phyloP scores from a whole-genome alignment of 2,113 vertebrate species.

The Myiopsitta monachus region DNA sequence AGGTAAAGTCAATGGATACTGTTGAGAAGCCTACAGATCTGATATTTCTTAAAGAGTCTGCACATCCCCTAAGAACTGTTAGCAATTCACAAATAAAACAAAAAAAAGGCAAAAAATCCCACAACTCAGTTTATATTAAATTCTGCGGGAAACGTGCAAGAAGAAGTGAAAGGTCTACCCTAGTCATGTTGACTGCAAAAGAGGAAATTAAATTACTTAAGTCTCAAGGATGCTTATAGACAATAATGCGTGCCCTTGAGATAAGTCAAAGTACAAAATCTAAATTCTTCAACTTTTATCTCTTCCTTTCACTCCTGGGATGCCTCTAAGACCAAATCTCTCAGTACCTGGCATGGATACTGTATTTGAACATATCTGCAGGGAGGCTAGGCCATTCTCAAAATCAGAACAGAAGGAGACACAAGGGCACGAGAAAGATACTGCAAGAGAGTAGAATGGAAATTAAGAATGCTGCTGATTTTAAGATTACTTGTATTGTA shows the following conservation, averaged over 20 bases:
- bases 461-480: neutral
- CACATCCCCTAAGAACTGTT: neutral
- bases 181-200: neutral
- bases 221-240: neutral
- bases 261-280: neutral
- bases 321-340: neutral
- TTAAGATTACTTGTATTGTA: neutral
- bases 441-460: neutral
- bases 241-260: neutral
- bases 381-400: neutral
- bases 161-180: neutral
- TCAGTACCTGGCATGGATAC: neutral
- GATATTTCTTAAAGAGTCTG: neutral
- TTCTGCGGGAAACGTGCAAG: neutral
- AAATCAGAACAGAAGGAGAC: neutral
- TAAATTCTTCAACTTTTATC: neutral
- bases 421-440: neutral
- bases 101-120: neutral
- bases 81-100: neutral
- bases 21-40: neutral
- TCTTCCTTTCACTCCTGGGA: neutral
- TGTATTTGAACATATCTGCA: neutral
- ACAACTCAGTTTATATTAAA: neutral
- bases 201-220: neutral
- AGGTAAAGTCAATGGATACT: neutral